Conservation (phyloP, 2,113 vertebrate genomes). For the Megaleporinus macrocephalus region DNA sequence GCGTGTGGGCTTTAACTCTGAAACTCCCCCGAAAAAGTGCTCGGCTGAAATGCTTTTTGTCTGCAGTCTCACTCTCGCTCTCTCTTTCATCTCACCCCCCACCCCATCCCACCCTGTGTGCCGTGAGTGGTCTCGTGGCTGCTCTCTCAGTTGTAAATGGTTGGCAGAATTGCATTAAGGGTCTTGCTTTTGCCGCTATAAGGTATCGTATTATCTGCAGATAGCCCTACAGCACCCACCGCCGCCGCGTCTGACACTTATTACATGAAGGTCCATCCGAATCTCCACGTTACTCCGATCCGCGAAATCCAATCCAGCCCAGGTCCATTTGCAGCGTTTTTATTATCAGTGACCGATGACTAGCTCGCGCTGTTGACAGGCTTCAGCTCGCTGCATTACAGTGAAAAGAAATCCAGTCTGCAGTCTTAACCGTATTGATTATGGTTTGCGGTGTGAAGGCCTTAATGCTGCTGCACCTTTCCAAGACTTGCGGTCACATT, state of each 20-base stretch:
- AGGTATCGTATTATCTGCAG: not conserved
- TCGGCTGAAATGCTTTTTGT: not conserved
- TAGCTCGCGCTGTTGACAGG: not conserved
- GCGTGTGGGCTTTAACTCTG: not conserved
- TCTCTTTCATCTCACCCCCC: not conserved
- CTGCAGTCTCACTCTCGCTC: not conserved
- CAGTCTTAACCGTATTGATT: slow-evolving; percentile 19
- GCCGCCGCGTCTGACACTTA: not conserved
- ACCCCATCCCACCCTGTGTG: not conserved
- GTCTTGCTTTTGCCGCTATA: not conserved
- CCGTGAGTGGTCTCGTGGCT: not conserved
- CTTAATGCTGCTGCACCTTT: not conserved
- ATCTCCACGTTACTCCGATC: not conserved
- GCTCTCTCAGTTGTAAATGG: not conserved
- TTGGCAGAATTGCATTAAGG: not conserved
- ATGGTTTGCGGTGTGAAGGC: slow-evolving; percentile 3
- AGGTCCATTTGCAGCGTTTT: slow-evolving; percentile 12
- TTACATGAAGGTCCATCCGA: slow-evolving; percentile 1
- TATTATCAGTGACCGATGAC: slow-evolving; percentile 13
- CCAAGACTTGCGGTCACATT: not conserved
- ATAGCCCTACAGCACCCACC: not conserved
- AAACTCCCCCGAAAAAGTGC: not conserved
- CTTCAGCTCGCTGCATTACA: slow-evolving; percentile 1
- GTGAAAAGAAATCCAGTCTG: slow-evolving; percentile 8
- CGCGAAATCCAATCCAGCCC: not conserved